Percentiles rank a stretch among this genome's conserved stretches.
Evolutionary conservation across 2,797 vertebrate genomes (phyloP).

Genomic region (Xiphorhynchus erythropygius): DNA sequence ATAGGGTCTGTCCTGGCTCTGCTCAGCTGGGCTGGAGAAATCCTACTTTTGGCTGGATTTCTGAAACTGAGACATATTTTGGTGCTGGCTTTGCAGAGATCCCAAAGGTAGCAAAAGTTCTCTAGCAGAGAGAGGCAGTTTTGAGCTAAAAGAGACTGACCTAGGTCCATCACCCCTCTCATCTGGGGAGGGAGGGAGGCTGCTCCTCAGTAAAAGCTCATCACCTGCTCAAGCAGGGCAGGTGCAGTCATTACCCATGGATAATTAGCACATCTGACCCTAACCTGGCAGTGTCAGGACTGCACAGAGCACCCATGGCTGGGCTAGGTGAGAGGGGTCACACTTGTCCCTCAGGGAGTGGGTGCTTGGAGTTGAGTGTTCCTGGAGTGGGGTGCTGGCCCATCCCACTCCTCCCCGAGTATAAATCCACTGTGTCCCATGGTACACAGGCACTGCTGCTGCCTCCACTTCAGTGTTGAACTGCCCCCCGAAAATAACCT

Average conservation of each 20-base stretch:
- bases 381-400: not conserved
- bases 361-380: fast-evolving
- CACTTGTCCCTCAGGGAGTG: not conserved
- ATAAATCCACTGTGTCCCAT: not conserved
- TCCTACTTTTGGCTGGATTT: not conserved
- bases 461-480: not conserved
- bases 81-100: not conserved
- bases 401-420: not conserved
- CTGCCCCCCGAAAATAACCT: not conserved
- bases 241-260: not conserved
- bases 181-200: not conserved
- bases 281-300: not conserved
- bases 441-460: not conserved
- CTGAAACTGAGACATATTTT: not conserved
- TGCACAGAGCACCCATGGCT: not conserved
- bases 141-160: not conserved
- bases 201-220: not conserved
- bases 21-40: fast-evolving
- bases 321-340: fast-evolving
- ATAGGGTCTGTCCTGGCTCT: fast-evolving
- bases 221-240: not conserved
- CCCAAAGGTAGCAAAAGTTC: not conserved
- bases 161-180: not conserved
- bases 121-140: not conserved
- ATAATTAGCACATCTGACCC: not conserved